A percentile compares a stretch with the other conserved stretches of the same genome.
Conservation (phyloP, 2,113 vertebrate genomes). For the Ammodytes marinus region DNA sequence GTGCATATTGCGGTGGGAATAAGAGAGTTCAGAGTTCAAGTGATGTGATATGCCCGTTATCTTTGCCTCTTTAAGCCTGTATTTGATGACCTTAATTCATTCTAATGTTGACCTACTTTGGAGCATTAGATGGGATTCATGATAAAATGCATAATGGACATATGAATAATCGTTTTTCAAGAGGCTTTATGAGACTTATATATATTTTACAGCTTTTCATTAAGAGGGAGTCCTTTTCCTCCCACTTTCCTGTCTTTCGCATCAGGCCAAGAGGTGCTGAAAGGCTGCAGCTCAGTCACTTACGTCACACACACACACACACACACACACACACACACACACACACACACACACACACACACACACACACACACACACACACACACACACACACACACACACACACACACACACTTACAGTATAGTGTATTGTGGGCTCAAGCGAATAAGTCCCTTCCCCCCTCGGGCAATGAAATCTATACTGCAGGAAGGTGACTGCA, state of each 20-base stretch:
- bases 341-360: background rate
- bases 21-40: background rate
- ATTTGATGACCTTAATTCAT: background rate
- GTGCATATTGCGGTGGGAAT: too few species aligned
- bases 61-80: background rate
- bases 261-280: constrained; percentile 36
- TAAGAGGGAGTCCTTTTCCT: background rate
- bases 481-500: constrained; percentile 29
- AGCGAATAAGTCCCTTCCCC: background rate
- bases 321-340: constrained; percentile 11
- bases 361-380: constrained; percentile 13
- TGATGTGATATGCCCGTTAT: background rate
- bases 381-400: background rate
- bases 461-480: constrained; percentile 40
- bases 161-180: background rate
- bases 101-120: background rate
- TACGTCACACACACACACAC: constrained; percentile 55
- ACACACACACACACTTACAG: constrained; percentile 29
- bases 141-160: background rate
- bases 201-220: background rate
- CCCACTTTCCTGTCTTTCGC: constrained; percentile 32
- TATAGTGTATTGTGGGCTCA: constrained; percentile 15
- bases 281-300: constrained; percentile 42
- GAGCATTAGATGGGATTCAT: background rate
- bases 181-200: background rate